Conservation (phyloP, 1,140 invertebrate species). For the Tetramorium simillimum region DNA sequence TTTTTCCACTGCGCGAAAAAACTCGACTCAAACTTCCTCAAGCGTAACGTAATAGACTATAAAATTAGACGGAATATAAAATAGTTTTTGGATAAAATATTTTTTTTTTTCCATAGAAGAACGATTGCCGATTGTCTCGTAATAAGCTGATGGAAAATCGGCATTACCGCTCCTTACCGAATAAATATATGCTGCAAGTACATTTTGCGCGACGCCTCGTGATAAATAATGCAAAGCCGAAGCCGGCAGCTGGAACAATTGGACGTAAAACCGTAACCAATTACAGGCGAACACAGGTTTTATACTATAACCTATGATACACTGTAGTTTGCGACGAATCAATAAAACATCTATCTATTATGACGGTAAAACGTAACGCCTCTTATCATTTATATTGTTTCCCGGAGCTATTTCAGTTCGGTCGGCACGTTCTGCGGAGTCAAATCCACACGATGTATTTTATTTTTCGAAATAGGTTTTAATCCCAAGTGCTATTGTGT, state of each 20-base stretch:
- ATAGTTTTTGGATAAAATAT: neutral
- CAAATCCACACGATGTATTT: neutral
- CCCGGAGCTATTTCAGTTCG: neutral
- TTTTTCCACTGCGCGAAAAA: neutral
- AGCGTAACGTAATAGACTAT: too few relatives aligned
- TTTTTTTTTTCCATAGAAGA: neutral
- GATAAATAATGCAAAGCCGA: conserved; percentile 42
- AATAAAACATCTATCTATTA: conserved; percentile 46
- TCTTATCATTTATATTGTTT: conserved; percentile 28
- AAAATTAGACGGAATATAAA: neutral
- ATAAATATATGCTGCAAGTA: neutral
- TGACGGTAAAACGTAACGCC: conserved; percentile 8
- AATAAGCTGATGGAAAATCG: neutral
- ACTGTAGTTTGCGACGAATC: conserved; percentile 47
- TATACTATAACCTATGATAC: conserved; percentile 57
- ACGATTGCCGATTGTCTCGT: neutral
- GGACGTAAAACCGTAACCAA: conserved; percentile 52
- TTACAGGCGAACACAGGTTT: conserved; percentile 52
- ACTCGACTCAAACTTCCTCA: neutral
- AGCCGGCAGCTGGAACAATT: conserved; percentile 19
- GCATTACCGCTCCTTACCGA: neutral
- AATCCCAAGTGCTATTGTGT: neutral
- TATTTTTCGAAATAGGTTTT: neutral
- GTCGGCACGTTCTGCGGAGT: neutral
- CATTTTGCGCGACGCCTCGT: conserved; percentile 19